Conservation (phyloP, 2,113 vertebrate genomes). For the Naja naja region DNA sequence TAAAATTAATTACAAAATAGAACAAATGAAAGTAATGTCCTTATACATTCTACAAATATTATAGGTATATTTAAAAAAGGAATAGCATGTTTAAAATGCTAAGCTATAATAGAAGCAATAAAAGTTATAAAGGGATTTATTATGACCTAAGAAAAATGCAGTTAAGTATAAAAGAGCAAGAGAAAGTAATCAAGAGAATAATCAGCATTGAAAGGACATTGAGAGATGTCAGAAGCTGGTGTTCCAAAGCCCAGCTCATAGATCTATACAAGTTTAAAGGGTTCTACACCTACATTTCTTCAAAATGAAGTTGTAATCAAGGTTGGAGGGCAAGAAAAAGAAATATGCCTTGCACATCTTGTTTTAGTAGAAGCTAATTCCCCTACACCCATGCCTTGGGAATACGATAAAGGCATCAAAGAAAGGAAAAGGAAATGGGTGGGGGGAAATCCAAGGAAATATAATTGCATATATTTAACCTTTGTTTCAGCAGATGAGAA, state of each 20-base stretch:
- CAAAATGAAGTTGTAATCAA: neutral
- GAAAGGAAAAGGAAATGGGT: neutral
- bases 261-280: neutral
- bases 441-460: neutral
- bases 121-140: neutral
- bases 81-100: neutral
- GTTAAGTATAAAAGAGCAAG: neutral
- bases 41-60: neutral
- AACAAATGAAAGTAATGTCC: neutral
- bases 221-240: neutral
- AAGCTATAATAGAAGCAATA: neutral
- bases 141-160: neutral
- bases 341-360: neutral
- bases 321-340: neutral
- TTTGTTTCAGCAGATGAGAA: neutral
- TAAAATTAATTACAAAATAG: conserved; percentile 39
- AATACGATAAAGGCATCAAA: neutral
- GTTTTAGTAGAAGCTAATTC: neutral
- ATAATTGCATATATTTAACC: neutral
- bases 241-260: neutral
- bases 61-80: neutral
- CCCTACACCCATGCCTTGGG: neutral
- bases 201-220: neutral
- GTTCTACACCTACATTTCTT: neutral
- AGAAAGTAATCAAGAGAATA: neutral